These are phyloP conservation scores for Mormyrops boulengeri DNA, from an alignment of 2,797 vertebrate genomes.

Conservation along the genomic window DNA sequence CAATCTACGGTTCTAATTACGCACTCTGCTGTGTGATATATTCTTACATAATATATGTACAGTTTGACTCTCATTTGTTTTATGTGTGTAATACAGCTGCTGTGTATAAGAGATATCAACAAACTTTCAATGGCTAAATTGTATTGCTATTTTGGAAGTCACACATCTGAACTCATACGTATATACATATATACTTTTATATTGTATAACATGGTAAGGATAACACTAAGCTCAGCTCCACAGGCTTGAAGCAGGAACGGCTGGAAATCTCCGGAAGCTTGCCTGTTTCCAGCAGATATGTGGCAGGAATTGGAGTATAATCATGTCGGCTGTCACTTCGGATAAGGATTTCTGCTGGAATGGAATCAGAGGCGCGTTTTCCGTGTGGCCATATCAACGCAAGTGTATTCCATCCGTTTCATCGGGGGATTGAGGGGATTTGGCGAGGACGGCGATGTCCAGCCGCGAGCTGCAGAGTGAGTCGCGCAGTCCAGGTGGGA, in stretches of 20 bases:
- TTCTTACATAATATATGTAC: neutral
- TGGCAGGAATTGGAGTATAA: neutral
- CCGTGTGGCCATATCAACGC: neutral
- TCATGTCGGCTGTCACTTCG: constrained; percentile 4
- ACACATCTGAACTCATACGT: neutral
- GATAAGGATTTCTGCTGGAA: constrained; percentile 2
- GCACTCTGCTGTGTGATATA: neutral
- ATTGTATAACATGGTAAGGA: neutral
- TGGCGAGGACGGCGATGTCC: neutral
- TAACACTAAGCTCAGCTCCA: neutral
- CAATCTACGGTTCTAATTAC: neutral
- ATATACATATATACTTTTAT: neutral
- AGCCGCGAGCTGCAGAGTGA: neutral
- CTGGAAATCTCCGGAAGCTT: neutral
- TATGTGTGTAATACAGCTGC: neutral
- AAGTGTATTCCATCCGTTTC: constrained; percentile 3
- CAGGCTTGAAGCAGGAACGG: neutral
- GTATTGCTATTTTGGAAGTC: neutral
- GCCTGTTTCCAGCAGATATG: constrained; percentile 5
- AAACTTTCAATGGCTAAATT: neutral
- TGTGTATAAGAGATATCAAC: neutral
- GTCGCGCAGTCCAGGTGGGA: neutral
- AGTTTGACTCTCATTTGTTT: neutral
- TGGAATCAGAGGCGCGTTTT: neutral
- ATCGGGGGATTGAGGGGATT: constrained; percentile 8